Base-by-base conservation (phyloP, 2,888 invertebrate genomes). In the Galerucella calmariensis region DNA sequence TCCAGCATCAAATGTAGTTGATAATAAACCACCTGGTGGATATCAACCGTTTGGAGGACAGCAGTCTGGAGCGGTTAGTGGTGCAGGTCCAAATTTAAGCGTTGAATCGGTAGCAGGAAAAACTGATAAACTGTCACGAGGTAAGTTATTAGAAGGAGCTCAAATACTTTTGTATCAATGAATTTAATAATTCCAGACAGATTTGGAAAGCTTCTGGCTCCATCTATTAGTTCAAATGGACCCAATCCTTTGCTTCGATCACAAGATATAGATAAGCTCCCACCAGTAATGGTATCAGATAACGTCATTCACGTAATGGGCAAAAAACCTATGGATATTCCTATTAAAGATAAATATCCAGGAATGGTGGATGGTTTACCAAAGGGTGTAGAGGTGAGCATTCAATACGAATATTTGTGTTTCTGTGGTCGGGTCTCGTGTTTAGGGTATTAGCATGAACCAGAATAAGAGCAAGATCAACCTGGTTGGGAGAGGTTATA, bases 361-460 rank as follows among this genome's bases (percentile, higher is more conserved):
- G 85, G 85, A 46, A 87, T 87, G 88, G 81, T 81, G 9, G 88
- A 89, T 72, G 92, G 92, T 16, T 83, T 91, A 61, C 92, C 92
- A 0, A 81, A 88, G 59, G 91, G 91, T 41, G 83, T 92, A 2
- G 87, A 86, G 11, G 88, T 89, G 80, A 85, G 56, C 16, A 20
- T 16, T 20, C 16, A 56, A 5, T 16, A 53, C 5, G 53, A 16
- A 16, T 4, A 16, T 20, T 56, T 35, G 35, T 5, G 5, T 35
- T 35, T 2, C 35, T 35, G 35, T 35, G 35, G 2, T 35, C 5
- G 5, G 35, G 35, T 27, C 27, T n/a, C n/a, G 48, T 48, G 3
- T 12, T 48, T 27, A 27, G 1, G 35, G 0, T 35, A 5, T 2
- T 35, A 35, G 35, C 35, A 35, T 35, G 35, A 5, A 5, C 0